phyloP scores from a whole-genome alignment of 2,113 vertebrate species.

The Caranx ignobilis region DNA sequence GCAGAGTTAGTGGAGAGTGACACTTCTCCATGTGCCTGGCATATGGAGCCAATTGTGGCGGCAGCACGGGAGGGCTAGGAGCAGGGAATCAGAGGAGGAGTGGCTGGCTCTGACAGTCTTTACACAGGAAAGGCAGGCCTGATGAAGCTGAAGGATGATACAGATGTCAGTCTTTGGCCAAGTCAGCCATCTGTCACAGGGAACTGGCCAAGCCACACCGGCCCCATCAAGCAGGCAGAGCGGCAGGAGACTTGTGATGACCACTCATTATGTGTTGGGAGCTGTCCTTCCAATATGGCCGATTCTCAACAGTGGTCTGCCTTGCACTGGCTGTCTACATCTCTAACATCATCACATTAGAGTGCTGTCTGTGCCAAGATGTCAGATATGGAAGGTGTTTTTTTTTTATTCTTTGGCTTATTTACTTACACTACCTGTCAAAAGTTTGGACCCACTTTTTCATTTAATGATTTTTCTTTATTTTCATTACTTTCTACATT shows the following conservation, averaged over 20 bases:
- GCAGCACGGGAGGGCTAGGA: conserved; percentile 39
- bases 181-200: conserved; percentile 70
- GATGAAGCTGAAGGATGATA: conserved; percentile 68
- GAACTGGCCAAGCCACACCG: conserved; percentile 61
- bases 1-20: conserved; percentile 54
- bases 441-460: too few relatives aligned
- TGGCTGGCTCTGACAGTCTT: conserved; percentile 52
- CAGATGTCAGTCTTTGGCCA: conserved; percentile 73
- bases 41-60: conserved; percentile 72
- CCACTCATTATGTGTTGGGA: conserved; percentile 51
- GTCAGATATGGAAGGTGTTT: not conserved
- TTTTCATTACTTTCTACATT: too few relatives aligned
- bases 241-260: conserved; percentile 48
- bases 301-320: conserved; percentile 11
- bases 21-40: conserved; percentile 68
- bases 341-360: not conserved
- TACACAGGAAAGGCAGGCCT: conserved; percentile 50
- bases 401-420: not conserved
- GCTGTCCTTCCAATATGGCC: conserved; percentile 41
- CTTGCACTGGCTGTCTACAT: not conserved
- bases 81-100: conserved; percentile 47
- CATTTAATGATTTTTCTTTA: too few relatives aligned
- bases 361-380: not conserved
- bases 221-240: conserved; percentile 22
- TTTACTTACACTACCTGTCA: not conserved